Conservation (phyloP, 2,113 vertebrate genomes). For the Setophaga petechia region DNA sequence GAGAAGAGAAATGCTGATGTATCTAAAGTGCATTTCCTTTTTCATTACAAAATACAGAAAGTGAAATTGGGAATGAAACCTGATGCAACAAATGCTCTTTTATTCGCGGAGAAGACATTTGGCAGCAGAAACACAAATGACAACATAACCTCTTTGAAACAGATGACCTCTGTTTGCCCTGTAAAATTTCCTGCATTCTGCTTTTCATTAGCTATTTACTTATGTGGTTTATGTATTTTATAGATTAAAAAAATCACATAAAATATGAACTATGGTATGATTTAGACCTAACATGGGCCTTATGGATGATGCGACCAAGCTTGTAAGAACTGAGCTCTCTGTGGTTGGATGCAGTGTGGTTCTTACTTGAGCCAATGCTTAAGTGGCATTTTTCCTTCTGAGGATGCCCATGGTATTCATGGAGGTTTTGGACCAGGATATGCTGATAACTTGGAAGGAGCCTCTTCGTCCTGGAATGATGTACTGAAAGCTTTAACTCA, state of each 20-base stretch:
- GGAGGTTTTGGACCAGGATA: neutral
- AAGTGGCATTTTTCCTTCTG: neutral
- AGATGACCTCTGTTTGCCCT: neutral
- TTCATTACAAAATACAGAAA: neutral
- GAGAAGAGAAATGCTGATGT: neutral
- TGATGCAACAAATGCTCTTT: neutral
- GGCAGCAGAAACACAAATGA: neutral
- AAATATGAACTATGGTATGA: neutral
- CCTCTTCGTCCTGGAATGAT: neutral
- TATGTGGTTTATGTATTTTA: neutral
- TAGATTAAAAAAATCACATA: neutral
- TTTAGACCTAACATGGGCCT: neutral
- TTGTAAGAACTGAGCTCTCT: neutral
- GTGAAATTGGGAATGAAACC: neutral
- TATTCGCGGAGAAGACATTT: neutral
- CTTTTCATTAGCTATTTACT: conserved; percentile 16
- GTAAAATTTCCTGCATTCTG: neutral
- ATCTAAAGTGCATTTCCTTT: neutral
- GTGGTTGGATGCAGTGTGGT: neutral
- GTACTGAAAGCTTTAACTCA: neutral
- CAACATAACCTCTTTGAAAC: neutral
- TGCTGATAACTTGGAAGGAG: neutral
- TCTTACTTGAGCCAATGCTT: neutral
- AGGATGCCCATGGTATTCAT: neutral
- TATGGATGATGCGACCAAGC: neutral